Percentiles rank a stretch among this genome's conserved stretches.
phyloP scores from a whole-genome alignment of 2,797 vertebrate species.

The Pipistrellus pygmaeus region DNA sequence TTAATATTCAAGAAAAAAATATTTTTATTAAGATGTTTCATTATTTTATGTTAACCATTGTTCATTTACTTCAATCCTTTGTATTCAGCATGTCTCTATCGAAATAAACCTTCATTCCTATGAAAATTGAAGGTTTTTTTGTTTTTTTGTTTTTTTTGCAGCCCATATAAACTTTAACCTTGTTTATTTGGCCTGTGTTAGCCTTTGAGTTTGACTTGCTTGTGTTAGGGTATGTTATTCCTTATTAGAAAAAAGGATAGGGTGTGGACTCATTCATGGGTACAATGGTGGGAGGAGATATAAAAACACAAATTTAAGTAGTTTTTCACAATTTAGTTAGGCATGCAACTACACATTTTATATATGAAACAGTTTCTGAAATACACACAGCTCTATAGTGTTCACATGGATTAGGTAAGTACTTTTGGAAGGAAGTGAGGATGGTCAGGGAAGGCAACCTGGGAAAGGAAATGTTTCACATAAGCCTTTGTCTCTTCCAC shows the following conservation, averaged over 20 bases:
- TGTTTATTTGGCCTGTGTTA: no score
- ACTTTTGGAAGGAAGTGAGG: neutral
- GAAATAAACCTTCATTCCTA: no score
- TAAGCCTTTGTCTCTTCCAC: neutral
- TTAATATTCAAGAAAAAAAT: no score
- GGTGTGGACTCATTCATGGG: neutral
- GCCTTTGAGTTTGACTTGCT: no score
- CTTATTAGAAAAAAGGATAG: neutral
- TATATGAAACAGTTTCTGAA: neutral
- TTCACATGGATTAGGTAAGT: neutral
- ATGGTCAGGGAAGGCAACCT: neutral
- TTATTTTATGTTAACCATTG: no score
- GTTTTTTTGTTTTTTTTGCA: no score
- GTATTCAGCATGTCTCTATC: no score
- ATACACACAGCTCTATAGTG: neutral
- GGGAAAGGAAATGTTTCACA: neutral
- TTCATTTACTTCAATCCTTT: no score
- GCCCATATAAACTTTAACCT: no score
- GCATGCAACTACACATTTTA: neutral
- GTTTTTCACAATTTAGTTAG: neutral
- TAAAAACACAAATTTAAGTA: neutral
- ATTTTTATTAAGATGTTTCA: no score
- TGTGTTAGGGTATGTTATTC: neutral
- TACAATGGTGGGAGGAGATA: neutral
- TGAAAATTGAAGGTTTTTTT: no score